Evolutionary conservation across 2,113 vertebrate genomes (phyloP).

Genomic region (Ovibos moschatus): DNA sequence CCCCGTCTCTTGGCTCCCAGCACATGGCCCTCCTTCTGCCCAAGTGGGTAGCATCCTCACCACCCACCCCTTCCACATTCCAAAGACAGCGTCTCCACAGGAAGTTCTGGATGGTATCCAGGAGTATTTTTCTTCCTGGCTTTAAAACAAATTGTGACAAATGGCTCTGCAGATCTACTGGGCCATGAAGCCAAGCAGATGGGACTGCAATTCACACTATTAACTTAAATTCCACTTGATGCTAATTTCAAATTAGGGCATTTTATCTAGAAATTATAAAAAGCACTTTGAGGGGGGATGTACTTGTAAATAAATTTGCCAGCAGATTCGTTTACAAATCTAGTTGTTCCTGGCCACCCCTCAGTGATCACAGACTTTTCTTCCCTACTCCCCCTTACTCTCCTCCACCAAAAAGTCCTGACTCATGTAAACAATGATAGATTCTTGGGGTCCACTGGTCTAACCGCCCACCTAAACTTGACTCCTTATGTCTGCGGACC

Average conservation of each 20-base stretch:
- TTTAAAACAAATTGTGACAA: slow-evolving; percentile 83
- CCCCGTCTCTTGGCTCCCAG: neutral
- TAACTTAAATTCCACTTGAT: slow-evolving; percentile 77
- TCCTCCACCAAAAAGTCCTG: neutral
- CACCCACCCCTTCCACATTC: slow-evolving; percentile 37
- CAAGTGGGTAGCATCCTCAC: neutral
- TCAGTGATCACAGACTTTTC: neutral
- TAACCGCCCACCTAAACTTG: neutral
- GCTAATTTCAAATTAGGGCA: slow-evolving; percentile 80
- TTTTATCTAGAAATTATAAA: slow-evolving; percentile 78
- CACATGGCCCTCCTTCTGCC: neutral
- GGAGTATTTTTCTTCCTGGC: slow-evolving; percentile 75
- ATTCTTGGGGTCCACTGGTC: neutral
- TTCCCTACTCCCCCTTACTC: neutral
- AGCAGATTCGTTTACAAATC: slow-evolving; percentile 14
- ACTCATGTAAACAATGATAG: neutral
- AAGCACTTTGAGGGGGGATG: slow-evolving; percentile 60
- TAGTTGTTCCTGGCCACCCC: neutral
- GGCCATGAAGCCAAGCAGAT: slow-evolving; percentile 81
- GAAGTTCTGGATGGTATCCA: slow-evolving; percentile 76
- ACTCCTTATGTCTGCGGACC: neutral
- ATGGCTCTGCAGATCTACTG: slow-evolving; percentile 80
- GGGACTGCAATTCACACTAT: slow-evolving; percentile 81
- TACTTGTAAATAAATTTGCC: neutral
- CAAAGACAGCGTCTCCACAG: slow-evolving; percentile 54